Evolutionary conservation across 2,888 invertebrate species (phyloP).

Genomic region (Trichopria drosophilae): DNA sequence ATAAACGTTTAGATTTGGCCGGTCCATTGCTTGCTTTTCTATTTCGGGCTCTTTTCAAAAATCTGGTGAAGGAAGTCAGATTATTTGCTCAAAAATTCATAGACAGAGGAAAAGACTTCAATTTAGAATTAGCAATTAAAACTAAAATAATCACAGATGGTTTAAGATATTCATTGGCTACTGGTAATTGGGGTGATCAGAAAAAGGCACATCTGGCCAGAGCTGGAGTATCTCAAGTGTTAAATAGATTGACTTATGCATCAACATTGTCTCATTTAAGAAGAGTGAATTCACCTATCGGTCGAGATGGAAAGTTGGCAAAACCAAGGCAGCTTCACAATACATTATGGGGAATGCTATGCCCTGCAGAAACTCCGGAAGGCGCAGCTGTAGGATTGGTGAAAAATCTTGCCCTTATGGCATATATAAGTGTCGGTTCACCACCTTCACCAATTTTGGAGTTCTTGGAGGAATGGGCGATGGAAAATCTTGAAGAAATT

Average conservation of each 20-base stretch:
- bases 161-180: slow-evolving; percentile 94
- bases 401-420: slow-evolving; percentile 98
- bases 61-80: slow-evolving; percentile 93
- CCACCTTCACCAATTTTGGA: slow-evolving; percentile 99
- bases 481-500: slow-evolving; percentile 99
- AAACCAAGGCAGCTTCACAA: slow-evolving; percentile 99
- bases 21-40: slow-evolving; percentile 96
- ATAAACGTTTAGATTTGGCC: slow-evolving; percentile 96
- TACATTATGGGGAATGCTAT: slow-evolving; percentile 99
- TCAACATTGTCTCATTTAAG: slow-evolving; percentile 97
- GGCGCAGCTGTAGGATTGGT: slow-evolving; percentile 95
- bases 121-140: slow-evolving; percentile 93
- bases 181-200: slow-evolving; percentile 99
- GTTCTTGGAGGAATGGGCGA: slow-evolving; percentile 99
- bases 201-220: slow-evolving; percentile 99
- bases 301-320: slow-evolving; percentile 97
- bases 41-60: slow-evolving; percentile 95
- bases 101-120: slow-evolving; percentile 98
- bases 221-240: slow-evolving; percentile 78
- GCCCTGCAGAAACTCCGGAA: slow-evolving; percentile 99
- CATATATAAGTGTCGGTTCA: slow-evolving; percentile 99
- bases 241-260: slow-evolving; percentile 89
- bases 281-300: slow-evolving; percentile 98
- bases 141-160: slow-evolving; percentile 98
- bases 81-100: slow-evolving; percentile 99